phyloP scores from a whole-genome alignment of 2,797 vertebrate species.

The Arctocebus calabarensis region DNA sequence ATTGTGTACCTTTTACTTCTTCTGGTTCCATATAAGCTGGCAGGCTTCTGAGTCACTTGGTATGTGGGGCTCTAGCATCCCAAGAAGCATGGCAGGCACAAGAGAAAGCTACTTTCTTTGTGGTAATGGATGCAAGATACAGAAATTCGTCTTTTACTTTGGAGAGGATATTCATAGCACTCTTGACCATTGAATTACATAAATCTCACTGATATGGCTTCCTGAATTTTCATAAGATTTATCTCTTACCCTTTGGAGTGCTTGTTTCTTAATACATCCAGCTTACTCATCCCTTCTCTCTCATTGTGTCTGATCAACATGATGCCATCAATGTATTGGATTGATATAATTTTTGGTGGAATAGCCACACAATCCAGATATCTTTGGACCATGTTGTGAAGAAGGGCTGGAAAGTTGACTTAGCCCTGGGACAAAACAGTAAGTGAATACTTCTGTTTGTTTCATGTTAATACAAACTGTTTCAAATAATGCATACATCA shows the following conservation, averaged over 20 bases:
- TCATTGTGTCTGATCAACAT: neutral
- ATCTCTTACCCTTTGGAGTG: neutral
- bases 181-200: neutral
- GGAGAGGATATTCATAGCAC: neutral
- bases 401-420: neutral
- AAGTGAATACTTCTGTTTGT: neutral
- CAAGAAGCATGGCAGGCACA: neutral
- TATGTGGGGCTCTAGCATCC: neutral
- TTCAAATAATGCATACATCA: neutral
- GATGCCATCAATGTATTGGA: neutral
- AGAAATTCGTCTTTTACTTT: neutral
- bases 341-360: neutral
- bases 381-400: neutral
- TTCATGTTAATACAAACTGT: neutral
- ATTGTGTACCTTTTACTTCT: neutral
- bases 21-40: neutral
- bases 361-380: neutral
- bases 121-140: neutral
- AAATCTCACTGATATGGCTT: neutral
- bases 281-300: neutral
- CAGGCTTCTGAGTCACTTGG: neutral
- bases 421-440: neutral
- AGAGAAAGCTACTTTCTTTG: neutral
- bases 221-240: neutral
- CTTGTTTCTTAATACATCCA: neutral